A percentile compares a stretch with the other conserved stretches of the same genome.
Conservation (phyloP, 2,888 invertebrate species). For the Neoitamus cyanurus region DNA sequence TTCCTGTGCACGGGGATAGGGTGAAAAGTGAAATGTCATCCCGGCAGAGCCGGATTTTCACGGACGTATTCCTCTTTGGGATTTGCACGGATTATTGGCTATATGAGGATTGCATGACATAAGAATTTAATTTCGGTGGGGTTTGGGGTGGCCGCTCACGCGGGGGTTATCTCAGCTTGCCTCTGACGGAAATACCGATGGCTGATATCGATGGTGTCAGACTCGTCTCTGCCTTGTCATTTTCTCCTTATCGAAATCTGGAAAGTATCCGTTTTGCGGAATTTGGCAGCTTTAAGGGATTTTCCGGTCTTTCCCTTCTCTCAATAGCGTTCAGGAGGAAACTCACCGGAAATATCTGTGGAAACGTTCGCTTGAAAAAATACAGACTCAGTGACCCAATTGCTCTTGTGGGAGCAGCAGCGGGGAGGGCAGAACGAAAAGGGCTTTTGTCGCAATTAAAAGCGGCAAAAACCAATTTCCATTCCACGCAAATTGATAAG, state of each 20-base stretch:
- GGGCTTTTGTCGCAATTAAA: not conserved
- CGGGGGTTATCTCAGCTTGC: not conserved
- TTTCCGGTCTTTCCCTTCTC: not conserved
- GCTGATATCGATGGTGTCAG: not conserved
- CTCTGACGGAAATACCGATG: not conserved
- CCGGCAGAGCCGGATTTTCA: slow-evolving; percentile 12
- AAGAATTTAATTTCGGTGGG: slow-evolving; percentile 21
- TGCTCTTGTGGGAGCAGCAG: not conserved
- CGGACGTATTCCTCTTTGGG: slow-evolving; percentile 21
- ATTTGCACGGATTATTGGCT: slow-evolving; percentile 33
- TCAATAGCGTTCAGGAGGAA: not conserved
- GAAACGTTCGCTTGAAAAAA: not conserved
- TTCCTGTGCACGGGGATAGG: not conserved
- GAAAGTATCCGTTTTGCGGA: not conserved
- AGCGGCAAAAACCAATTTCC: not conserved
- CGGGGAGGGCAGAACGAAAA: not conserved
- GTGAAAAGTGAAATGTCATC: slow-evolving; percentile 36
- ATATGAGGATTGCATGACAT: slow-evolving; percentile 30
- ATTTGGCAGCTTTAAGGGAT: not conserved
- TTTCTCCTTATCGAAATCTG: not conserved
- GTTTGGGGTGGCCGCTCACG: not conserved
- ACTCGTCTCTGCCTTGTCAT: not conserved
- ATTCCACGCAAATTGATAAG: not conserved
- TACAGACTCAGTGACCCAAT: not conserved
- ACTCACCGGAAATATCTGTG: not conserved